A percentile compares a stretch with the other conserved stretches of the same genome.
These are phyloP conservation scores for Mystacornis crossleyi DNA, from an alignment of 2,113 vertebrate genomes.

Conservation along the genomic window DNA sequence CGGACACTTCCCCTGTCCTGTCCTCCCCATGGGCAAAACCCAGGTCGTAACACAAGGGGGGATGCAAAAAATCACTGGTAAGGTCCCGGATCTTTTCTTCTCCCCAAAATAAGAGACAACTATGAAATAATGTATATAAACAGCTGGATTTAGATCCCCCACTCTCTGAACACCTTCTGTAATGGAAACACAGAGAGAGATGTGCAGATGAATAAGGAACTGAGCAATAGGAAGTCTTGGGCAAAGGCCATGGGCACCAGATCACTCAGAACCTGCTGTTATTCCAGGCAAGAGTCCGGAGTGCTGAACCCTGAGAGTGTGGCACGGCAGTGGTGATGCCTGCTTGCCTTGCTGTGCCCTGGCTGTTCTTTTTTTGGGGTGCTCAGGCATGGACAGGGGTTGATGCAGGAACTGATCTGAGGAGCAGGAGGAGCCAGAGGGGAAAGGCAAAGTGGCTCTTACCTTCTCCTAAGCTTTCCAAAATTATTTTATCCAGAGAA, in stretches of 20 bases:
- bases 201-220: slow-evolving; percentile 19
- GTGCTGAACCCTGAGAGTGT: neutral
- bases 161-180: neutral
- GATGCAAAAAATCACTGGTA: neutral
- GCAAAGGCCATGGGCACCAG: neutral
- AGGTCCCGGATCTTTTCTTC: neutral
- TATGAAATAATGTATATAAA: neutral
- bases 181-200: neutral
- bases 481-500: neutral
- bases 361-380: neutral
- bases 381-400: accelerated
- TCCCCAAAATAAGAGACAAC: neutral
- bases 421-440: neutral
- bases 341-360: neutral
- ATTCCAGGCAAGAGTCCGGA: neutral
- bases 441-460: neutral
- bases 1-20: neutral
- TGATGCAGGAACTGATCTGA: accelerated
- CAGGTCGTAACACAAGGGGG: accelerated
- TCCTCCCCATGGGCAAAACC: neutral
- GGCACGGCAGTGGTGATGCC: neutral
- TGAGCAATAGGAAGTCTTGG: slow-evolving; percentile 11
- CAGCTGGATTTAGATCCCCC: neutral
- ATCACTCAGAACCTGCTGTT: neutral
- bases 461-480: neutral